Base-by-base conservation (phyloP, 2,113 vertebrate genomes). In the Ornithorhynchus anatinus region DNA sequence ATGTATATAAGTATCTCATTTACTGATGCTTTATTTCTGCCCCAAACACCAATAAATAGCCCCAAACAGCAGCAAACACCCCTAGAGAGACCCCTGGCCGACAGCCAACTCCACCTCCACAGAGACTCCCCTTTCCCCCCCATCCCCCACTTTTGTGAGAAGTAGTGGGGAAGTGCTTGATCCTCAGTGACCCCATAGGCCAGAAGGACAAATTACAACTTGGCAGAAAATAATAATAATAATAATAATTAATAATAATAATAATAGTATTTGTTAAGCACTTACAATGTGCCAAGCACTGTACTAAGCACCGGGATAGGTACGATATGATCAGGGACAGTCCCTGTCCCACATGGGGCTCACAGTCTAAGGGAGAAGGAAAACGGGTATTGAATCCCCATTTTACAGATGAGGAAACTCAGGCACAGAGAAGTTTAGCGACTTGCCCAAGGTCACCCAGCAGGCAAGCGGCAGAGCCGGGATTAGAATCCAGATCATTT, bases 31-130 rank as follows among this genome's bases (percentile, higher is more conserved):
- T 59, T 69, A 10, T 59, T 64, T 66, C 59, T 77, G 75, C 83
- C 72, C 67, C 70, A 56, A 75, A 81, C 80, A 82, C 67, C 43
- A 75, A 62, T 65, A 80, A 82, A 73, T 64, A 84, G 68, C 73
- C 45, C 1, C 69, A 69, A 84, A 58, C 77, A 78, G 71, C 40
- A 36, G 27, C 50, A 32, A 68, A 37, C 64, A 73, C 43, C 63
- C 15, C 53, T 5, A 61, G 51, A 36, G 32, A 42, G 51, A 39
- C 45, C 59, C 22, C 31, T 48, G 60, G 47, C 51, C 10, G 52
- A 50, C 25, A 7, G 7, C 10, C 20, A 13, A 36, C 22, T n/a
- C n/a, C n/a, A 25, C 37, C 63, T 38, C 23, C 10, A 16, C 11
- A 52, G 62, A 1, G 6, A 12, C 39, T 27, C 35, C 15, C 0